Conservation (phyloP, 2,113 vertebrate species). For the Sisor rabdophorus region DNA sequence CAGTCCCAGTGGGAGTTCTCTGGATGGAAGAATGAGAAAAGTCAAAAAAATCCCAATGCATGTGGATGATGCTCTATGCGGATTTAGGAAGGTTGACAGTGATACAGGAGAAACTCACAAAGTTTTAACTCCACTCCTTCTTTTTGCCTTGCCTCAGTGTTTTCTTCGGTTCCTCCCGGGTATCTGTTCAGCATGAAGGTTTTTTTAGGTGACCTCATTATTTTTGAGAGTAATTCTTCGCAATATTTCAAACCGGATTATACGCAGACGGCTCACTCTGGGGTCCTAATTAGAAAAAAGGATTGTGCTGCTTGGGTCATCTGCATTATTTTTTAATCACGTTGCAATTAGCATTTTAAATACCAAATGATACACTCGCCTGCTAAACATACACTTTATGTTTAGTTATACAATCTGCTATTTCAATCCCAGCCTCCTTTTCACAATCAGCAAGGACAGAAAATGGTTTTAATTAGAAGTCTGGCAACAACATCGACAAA, state of each 20-base stretch:
- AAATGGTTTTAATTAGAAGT: conserved; percentile 12
- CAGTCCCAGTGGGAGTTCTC: conserved; percentile 32
- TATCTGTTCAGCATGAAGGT: background rate
- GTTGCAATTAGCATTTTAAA: conserved; percentile 30
- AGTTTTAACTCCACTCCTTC: conserved; percentile 18
- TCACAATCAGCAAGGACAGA: conserved; percentile 3
- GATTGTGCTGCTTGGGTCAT: conserved; percentile 32
- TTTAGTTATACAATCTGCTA: conserved; percentile 1
- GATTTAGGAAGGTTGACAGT: background rate
- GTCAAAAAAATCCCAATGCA: conserved; percentile 1
- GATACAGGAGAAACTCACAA: conserved; percentile 4
- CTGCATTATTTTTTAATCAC: conserved; percentile 38
- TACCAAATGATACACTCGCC: conserved; percentile 1
- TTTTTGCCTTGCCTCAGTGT: conserved; percentile 15
- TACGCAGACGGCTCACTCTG: conserved; percentile 15
- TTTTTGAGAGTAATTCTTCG: conserved; percentile 21
- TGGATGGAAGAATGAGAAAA: conserved; percentile 9
- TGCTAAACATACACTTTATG: conserved; percentile 2
- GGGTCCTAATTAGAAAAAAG: conserved; percentile 40
- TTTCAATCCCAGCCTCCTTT: conserved; percentile 5
- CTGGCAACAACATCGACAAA: background rate
- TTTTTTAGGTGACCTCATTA: conserved; percentile 41
- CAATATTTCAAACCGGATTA: conserved; percentile 31
- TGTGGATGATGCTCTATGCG: conserved; percentile 1
- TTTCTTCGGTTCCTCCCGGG: conserved; percentile 24